Percentiles rank a stretch among this genome's conserved stretches.
Conservation (phyloP, 2,797 vertebrate species). For the Acipenser transmontanus region DNA sequence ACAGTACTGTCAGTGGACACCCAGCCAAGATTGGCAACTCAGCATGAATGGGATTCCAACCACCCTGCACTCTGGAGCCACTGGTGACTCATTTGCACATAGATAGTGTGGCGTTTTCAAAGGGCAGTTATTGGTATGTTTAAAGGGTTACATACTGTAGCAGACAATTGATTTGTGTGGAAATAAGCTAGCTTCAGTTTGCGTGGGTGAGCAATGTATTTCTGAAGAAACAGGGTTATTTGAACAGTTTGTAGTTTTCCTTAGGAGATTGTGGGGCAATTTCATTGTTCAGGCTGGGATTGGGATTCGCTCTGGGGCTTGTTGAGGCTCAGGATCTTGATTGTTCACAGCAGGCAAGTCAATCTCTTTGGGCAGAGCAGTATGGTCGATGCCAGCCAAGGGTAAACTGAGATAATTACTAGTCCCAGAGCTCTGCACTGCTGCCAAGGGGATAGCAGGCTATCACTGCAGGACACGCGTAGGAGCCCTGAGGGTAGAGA, state of each 20-base stretch:
- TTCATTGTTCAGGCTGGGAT: neutral
- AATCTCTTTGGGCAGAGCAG: slow-evolving; percentile 1
- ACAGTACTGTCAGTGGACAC: no score
- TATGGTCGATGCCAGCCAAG: neutral
- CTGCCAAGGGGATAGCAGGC: neutral
- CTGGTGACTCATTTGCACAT: no score
- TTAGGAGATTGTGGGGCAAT: neutral
- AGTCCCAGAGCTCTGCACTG: neutral
- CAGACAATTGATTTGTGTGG: no score
- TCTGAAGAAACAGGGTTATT: neutral
- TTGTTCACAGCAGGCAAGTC: neutral
- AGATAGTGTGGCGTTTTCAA: no score
- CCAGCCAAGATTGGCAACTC: no score
- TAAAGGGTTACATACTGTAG: no score
- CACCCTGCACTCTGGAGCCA: no score
- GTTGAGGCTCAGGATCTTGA: neutral
- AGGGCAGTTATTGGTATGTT: no score
- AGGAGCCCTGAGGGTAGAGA: neutral
- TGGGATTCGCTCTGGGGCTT: neutral
- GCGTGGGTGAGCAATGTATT: neutral
- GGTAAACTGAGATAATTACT: slow-evolving; percentile 7
- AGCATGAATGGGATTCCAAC: no score
- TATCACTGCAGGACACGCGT: neutral
- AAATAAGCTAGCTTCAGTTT: no score
- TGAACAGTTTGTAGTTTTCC: neutral